Evolutionary conservation across 2,797 vertebrate species (phyloP).

Genomic region (Pachyuromys duprasi): DNA sequence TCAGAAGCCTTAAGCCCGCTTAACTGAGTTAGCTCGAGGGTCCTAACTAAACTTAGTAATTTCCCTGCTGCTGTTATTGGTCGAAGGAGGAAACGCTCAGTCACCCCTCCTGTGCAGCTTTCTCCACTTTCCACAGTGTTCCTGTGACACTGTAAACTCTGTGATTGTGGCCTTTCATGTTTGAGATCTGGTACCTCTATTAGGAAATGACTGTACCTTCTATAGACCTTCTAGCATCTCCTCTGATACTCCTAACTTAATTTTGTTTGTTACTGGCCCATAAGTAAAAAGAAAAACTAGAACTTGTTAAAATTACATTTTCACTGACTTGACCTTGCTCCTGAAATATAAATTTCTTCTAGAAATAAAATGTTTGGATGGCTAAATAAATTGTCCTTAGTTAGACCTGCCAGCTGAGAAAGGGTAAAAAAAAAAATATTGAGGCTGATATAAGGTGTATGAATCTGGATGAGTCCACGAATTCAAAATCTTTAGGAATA

Average conservation of each 20-base stretch:
- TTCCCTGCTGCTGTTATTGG: background rate
- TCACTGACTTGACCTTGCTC: background rate
- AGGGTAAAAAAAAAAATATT: constrained; percentile 11
- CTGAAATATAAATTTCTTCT: constrained; percentile 4
- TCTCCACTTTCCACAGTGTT: background rate
- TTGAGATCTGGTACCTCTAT: background rate
- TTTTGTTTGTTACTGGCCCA: background rate
- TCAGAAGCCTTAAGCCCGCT: background rate
- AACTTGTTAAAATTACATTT: background rate
- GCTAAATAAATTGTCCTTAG: background rate
- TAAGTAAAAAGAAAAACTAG: constrained; percentile 1
- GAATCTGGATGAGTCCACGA: background rate
- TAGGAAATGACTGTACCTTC: background rate
- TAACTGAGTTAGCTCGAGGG: background rate
- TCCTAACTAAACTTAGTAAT: background rate
- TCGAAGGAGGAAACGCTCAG: background rate
- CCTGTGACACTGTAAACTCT: background rate
- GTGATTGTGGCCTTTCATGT: background rate
- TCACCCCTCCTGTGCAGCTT: background rate
- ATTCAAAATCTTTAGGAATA: constrained; percentile 49
- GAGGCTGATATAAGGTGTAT: background rate
- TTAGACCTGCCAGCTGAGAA: background rate
- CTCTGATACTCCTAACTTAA: background rate
- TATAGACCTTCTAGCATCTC: background rate
- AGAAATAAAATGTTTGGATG: constrained; percentile 5